phyloP scores from a whole-genome alignment of 2,888 invertebrate species.

The Noctua comes region DNA sequence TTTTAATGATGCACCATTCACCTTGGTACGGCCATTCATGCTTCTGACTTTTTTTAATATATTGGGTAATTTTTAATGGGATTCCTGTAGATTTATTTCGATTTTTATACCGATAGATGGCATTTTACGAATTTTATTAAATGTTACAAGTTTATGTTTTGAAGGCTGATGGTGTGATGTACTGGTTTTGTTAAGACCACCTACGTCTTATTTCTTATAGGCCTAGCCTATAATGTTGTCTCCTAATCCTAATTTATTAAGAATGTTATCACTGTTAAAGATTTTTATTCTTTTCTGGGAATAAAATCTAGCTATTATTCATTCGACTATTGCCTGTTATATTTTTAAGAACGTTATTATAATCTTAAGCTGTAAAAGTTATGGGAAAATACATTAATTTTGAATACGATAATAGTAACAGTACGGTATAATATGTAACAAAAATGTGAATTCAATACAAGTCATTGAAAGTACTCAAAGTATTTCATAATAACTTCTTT shows the following conservation, averaged over 20 bases:
- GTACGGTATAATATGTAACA: conserved; percentile 4
- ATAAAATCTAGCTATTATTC: conserved; percentile 47
- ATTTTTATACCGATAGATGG: conserved; percentile 66
- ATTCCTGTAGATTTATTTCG: conserved; percentile 76
- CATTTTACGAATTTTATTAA: conserved; percentile 58
- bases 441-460: conserved; percentile 11
- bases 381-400: conserved; percentile 29
- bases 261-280: conserved; percentile 60
- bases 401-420: conserved; percentile 7
- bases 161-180: conserved; percentile 41
- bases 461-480: conserved; percentile 16
- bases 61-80: conserved; percentile 83
- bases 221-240: conserved; percentile 35
- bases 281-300: conserved; percentile 16
- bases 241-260: conserved; percentile 66
- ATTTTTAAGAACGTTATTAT: conserved; percentile 20
- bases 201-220: conserved; percentile 50
- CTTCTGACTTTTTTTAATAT: conserved; percentile 74
- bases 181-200: conserved; percentile 60
- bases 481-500: conserved; percentile 22
- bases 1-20: conserved; percentile 82
- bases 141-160: conserved; percentile 39
- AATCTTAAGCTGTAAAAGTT: conserved; percentile 15
- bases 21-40: conserved; percentile 64
- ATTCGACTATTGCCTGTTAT: conserved; percentile 7